Evolutionary conservation across 2,113 vertebrate species (phyloP), one percentile per base, ranked within the genome.

Genomic region (Podarcis cretensis): DNA sequence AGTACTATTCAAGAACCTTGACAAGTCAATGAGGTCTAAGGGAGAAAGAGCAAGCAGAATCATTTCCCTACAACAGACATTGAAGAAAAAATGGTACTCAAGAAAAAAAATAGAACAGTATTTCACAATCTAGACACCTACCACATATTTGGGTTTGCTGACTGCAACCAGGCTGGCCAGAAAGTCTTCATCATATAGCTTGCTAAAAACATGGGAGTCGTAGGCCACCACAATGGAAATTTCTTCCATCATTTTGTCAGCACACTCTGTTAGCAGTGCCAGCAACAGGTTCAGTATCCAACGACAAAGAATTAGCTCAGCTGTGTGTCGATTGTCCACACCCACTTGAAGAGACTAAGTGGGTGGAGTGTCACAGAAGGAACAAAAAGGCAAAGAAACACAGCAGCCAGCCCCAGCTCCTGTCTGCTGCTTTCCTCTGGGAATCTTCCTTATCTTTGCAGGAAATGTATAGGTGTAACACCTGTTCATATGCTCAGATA

Each of bases 211-310:
- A 20, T 99, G 98, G 89, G 99, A 98, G 40, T 99, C 96, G 23
- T 99, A 99, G 25, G 99, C 99, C 95, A 99, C 98, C 94, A 95
- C 97, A 89, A 99, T 98, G 86, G 99, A 99, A 95, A 99, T 93
- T 95, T 99, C 99, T 97, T 99, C 97, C 99, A 99, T 99, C 99
- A 99, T 99, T 94, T 95, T 99, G 96, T 89, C 76, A 32, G 89
- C 91, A 85, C 88, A 63, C 91, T 88, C 10, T 86, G 69, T 59
- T 40, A 87, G 91, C 16, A 5, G 92, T 79, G 90, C 87, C 91
- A 35, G 10, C 81, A 79, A 89, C 89, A 5, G 88, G 25, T 2
- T 23, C 35, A 0, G 81, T 82, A 84, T 30, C 35, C 91, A 35
- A 54, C 89, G 93, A 85, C 78, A 91, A 91, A 86, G 92, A 84